phyloP scores from a whole-genome alignment of 2,113 vertebrate species.

The Neodon shergylaensis region DNA sequence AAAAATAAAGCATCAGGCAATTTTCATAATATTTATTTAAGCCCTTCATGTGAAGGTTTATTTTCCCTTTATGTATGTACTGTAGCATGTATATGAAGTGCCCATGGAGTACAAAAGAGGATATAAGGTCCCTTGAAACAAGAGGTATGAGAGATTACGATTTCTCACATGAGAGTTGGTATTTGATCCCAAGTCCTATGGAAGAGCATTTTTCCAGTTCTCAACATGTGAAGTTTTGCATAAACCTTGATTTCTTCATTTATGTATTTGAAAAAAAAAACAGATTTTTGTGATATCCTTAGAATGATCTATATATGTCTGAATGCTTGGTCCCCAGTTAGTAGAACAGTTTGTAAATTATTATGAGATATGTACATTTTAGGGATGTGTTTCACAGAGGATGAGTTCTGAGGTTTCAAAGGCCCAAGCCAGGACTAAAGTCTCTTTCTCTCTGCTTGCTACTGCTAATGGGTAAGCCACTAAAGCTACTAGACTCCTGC shows the following conservation, averaged over 20 bases:
- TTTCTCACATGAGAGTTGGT: not conserved
- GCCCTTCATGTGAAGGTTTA: not conserved
- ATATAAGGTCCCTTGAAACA: not conserved
- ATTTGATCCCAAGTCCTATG: not conserved
- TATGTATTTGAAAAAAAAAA: not conserved
- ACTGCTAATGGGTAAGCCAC: not conserved
- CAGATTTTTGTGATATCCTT: not conserved
- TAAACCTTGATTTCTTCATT: not conserved
- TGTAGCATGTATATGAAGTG: not conserved
- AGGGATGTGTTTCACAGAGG: not conserved
- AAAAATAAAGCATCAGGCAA: not conserved
- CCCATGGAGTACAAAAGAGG: not conserved
- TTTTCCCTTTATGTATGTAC: not conserved
- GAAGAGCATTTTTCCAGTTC: not conserved
- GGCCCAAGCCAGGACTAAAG: not conserved
- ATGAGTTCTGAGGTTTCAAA: not conserved
- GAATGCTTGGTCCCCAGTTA: too few species aligned
- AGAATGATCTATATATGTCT: not conserved
- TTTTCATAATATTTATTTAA: not conserved
- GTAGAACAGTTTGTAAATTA: too few species aligned
- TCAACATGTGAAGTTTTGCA: not conserved
- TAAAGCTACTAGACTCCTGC: not conserved
- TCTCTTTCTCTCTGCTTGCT: not conserved
- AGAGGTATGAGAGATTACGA: not conserved
- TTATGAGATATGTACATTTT: not conserved